Base-by-base conservation (phyloP, 37 sponge, comb jelly and placozoan genomes). In the Tethya wilhelma region DNA sequence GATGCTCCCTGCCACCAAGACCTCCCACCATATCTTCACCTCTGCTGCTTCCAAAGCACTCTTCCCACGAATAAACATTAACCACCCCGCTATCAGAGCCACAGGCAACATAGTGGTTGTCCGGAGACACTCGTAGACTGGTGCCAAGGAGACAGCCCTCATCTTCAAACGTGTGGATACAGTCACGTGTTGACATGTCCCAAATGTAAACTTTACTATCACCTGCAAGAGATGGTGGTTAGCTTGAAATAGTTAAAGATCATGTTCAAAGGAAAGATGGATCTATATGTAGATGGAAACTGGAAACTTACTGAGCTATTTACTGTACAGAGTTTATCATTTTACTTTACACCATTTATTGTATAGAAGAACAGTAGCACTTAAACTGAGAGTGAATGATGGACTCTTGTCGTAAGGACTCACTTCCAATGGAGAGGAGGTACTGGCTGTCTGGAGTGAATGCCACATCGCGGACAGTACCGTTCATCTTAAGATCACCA, bases 181-280 rank as follows among this genome's bases (percentile, higher is more conserved):
- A 96, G 45, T 79, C 71, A 4, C 97, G 79, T 2, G 86, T 80
- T 20, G 75, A 23, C 85, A 96, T 66, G 79, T 96, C 97, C 97
- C 97, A 96, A n/a, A 96, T 89, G 63, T 96, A 96, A 43, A 96
- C 94, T 41, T 84, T 71, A 19, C 97, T 94, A 60, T 96, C 94
- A 88, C 86, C 95, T 95, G 75, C 28, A 46, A 37, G 42, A 72
- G 33, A 36, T 31, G 38, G 11, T 19, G 2, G 66, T n/a, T n/a
- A n/a, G n/a, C n/a, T n/a, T n/a, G n/a, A n/a, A n/a, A 42, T 31
- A 40, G 20, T 29, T 64, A 23, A 12, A 22, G 41, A 29, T 34
- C 12, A 83, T 39, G 49, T 59, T 42, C 17, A 66, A 38, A 49
- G 77, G 30, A 43, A 33, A 25, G 25, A 25, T 34, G 38, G 29